Evolutionary conservation across 2,113 vertebrate genomes (phyloP).

Genomic region (Columba janthina): DNA sequence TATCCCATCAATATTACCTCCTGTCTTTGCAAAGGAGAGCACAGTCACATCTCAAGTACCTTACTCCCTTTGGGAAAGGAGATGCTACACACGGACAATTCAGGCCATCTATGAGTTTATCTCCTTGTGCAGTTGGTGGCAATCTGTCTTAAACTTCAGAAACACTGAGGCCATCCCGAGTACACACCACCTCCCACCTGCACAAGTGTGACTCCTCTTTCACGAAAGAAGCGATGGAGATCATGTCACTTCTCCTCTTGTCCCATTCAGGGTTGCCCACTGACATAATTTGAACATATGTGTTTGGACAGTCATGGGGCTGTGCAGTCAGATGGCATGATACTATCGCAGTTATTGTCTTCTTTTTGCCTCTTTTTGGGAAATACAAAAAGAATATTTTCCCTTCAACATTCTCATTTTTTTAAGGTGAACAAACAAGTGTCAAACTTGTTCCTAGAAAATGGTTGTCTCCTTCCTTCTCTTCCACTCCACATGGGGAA

Average conservation of each 20-base stretch:
- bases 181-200: neutral
- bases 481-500: neutral
- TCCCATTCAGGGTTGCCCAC: neutral
- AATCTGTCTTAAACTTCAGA: neutral
- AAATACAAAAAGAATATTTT: neutral
- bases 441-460: neutral
- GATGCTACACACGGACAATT: neutral
- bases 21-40: neutral
- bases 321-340: neutral
- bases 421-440: neutral
- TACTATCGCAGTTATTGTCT: neutral
- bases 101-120: neutral
- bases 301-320: neutral
- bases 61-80: neutral
- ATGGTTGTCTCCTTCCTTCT: neutral
- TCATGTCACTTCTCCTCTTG: neutral
- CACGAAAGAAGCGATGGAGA: neutral
- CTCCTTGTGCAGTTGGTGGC: neutral
- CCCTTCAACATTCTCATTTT: neutral
- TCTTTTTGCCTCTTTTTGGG: neutral
- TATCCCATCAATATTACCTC: neutral
- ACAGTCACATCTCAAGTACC: neutral
- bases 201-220: neutral
- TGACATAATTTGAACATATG: fast-evolving
- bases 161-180: fast-evolving